Base-by-base conservation (phyloP, 2,797 vertebrate species). In the Acrocephalus scirpaceus region DNA sequence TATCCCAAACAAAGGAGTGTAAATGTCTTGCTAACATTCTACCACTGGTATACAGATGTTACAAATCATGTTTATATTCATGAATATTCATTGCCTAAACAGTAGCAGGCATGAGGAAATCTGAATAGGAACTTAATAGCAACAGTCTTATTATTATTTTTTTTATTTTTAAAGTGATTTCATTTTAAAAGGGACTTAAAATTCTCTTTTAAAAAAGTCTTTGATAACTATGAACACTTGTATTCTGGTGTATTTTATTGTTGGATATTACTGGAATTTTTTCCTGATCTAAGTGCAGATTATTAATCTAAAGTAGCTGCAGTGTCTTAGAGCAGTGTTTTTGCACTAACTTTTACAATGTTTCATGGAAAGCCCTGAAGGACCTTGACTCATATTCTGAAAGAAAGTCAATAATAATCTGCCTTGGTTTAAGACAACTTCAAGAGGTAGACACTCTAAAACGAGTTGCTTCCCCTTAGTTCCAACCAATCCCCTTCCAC, bases 71-170 rank as follows among this genome's bases (percentile, higher is more conserved):
- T 91, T 94, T 95, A 91, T 79, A 38, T 92, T 96, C 60, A 96
- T 96, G 86, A 96, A 95, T 95, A 96, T 95, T 93, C 86, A 95
- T 95, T 93, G 84, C 69, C 84, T 92, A 83, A 92, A 96, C 94
- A 91, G 95, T 97, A 96, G 96, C 88, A 93, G 50, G n/a, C 75
- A 50, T 36, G 48, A 86, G 30, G 72, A 87, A 44, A 12, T 79
- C 88, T 65, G 77, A 88, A 87, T 20, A 13, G 32, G 34, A 92
- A 9, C 36, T 78, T 73, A 86, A 64, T 36, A 47, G 40, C 26
- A 95, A 56, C 7, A 45, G 12, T 42, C 23, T 64, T 30, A 23
- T 36, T 72, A 48, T 45, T 48, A 26, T 38, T 47, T 38, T 38
- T 10, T 38, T 38, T 38, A 22, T 53, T 72, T 78, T 32, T 3